Evolutionary conservation across 2,888 invertebrate genomes (phyloP), one percentile per base, ranked within the genome.

Genomic region (Athrips mouffetella): DNA sequence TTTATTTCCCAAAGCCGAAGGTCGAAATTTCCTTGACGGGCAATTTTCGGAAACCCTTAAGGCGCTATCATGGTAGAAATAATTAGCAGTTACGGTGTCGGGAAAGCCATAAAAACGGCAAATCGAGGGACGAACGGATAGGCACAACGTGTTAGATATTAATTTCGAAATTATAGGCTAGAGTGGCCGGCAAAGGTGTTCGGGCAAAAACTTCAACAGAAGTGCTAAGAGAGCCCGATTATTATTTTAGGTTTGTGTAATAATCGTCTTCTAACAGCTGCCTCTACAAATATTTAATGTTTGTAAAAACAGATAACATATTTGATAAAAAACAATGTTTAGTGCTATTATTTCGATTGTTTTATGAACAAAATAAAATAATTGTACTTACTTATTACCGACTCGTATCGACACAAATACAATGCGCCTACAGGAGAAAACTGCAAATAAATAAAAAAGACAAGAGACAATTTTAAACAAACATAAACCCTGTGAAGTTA

Each of bases 61-160:
- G 76, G 77, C 76, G 63, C 70, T 73, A 67, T 71, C 68, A 67
- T 64, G 63, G 67, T 69, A 65, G 58, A 72, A 72, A 80, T 80
- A 80, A 82, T 82, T 79, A 79, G 71, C 74, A 73, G 80, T 75
- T 78, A 74, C 69, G 76, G 78, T 81, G 81, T 80, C 76, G 66
- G 76, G 65, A 75, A 77, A 73, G 75, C 73, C 64, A 80, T 78
- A 78, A 80, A 83, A 84, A 85, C 80, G 65, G 77, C 76, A 75
- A 82, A 80, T 77, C 73, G 71, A 80, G 73, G 76, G 76, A 73
- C 74, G 70, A 67, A 67, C 73, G 76, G 81, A 82, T 80, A 81
- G 81, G 70, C 82, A 80, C 83, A 86, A 85, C 84, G 85, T 88
- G 87, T 86, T 84, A 83, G 82, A 85, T 85, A 85, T 88, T 85